A percentile compares a stretch with the other conserved stretches of the same genome.
Conservation (phyloP, 2,888 invertebrate genomes). For the Mythimna loreyi region DNA sequence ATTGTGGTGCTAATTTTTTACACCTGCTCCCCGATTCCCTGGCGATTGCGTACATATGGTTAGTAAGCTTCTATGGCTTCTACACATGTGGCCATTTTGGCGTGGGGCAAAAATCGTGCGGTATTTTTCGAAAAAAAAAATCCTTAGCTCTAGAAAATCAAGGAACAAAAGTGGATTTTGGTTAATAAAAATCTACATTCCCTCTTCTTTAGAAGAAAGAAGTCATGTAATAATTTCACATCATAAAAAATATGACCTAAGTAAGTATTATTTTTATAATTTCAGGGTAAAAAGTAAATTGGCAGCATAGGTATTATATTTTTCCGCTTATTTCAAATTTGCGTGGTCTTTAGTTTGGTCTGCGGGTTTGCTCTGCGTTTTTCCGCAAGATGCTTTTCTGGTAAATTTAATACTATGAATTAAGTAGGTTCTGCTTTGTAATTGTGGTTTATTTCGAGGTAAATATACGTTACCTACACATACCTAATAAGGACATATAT, state of each 20-base stretch:
- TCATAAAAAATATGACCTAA: no score
- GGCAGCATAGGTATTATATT: background rate
- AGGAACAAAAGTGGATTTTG: no score
- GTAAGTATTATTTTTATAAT: background rate
- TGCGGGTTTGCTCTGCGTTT: background rate
- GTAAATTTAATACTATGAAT: background rate
- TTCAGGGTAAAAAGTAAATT: background rate
- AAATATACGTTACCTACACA: slow-evolving; percentile 5
- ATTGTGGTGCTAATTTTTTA: slow-evolving; percentile 13
- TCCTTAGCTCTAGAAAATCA: no score
- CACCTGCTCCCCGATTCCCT: slow-evolving; percentile 45
- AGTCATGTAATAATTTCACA: no score
- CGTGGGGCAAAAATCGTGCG: background rate
- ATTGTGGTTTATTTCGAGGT: slow-evolving; percentile 9
- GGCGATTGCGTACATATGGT: slow-evolving; percentile 2
- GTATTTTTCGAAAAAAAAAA: no score
- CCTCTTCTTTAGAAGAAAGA: no score
- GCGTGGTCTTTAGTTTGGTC: background rate
- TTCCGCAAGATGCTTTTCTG: background rate
- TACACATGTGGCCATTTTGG: slow-evolving; percentile 4
- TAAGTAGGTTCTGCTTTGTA: background rate
- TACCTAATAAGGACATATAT: background rate
- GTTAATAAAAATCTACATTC: no score
- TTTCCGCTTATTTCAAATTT: background rate
- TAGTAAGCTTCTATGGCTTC: background rate